These are phyloP conservation scores for Thalassaphorura encarpata DNA, from an alignment of 1,140 invertebrate genomes.

Conservation along the genomic window DNA sequence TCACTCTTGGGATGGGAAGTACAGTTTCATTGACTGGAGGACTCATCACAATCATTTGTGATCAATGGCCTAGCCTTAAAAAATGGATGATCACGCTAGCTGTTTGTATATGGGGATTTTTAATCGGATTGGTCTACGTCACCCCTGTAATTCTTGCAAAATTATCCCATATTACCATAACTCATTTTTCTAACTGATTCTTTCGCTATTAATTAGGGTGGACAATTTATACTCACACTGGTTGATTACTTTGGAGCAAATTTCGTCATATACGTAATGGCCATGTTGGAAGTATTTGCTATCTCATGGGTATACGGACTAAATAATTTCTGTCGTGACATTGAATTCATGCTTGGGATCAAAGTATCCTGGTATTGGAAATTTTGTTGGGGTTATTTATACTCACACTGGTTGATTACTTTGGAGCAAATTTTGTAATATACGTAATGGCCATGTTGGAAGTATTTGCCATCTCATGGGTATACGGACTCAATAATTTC, in stretches of 20 bases:
- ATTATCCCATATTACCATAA: background rate
- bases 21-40: conserved; percentile 48
- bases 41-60: conserved; percentile 56
- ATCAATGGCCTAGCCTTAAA: conserved; percentile 54
- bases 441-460: conserved; percentile 48
- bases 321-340: conserved; percentile 58
- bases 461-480: conserved; percentile 45
- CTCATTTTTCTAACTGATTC: background rate
- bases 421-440: conserved; percentile 49
- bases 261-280: conserved; percentile 62
- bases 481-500: conserved; percentile 49
- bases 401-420: conserved; percentile 54
- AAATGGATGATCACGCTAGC: conserved; percentile 50
- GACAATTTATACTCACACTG: conserved; percentile 71
- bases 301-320: conserved; percentile 64
- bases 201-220: conserved; percentile 67
- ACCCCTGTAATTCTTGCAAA: background rate
- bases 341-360: conserved; percentile 66
- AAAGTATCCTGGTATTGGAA: conserved; percentile 63
- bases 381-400: conserved; percentile 71
- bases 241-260: conserved; percentile 76
- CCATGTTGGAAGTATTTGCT: conserved; percentile 56
- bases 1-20: conserved; percentile 35
- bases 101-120: conserved; percentile 48
- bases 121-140: conserved; percentile 41